Percentiles rank a stretch among this genome's conserved stretches.
phyloP scores from a whole-genome alignment of 2,888 invertebrate genomes.

The Hoplodrina blanda region DNA sequence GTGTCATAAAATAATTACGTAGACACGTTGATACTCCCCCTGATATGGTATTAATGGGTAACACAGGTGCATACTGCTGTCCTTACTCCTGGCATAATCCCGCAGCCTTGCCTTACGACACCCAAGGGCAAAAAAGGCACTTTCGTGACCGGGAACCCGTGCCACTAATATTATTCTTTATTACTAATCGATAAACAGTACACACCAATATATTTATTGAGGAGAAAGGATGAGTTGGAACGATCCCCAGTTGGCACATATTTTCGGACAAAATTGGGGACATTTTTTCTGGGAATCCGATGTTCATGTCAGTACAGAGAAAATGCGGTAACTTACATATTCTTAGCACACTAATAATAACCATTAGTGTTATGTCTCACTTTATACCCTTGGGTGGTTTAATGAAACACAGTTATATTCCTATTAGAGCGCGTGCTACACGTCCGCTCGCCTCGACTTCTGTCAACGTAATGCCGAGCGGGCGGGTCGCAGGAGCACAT shows the following conservation, averaged over 20 bases:
- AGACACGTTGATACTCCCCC: slow-evolving; percentile 24
- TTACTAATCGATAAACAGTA: slow-evolving; percentile 50
- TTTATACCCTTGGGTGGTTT: too few relatives aligned
- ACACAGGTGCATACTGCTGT: slow-evolving; percentile 47
- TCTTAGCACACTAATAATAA: not conserved
- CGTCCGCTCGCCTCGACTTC: too few relatives aligned
- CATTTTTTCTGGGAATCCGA: slow-evolving; percentile 24
- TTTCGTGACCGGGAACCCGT: slow-evolving; percentile 27
- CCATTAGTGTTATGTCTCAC: too few relatives aligned
- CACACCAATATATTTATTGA: slow-evolving; percentile 40
- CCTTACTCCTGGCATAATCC: slow-evolving; percentile 47
- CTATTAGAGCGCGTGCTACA: too few relatives aligned
- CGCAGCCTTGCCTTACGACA: slow-evolving; percentile 31
- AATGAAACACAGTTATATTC: too few relatives aligned
- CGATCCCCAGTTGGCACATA: slow-evolving; percentile 35
- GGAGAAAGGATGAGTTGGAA: slow-evolving; percentile 27
- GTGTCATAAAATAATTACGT: slow-evolving; percentile 27
- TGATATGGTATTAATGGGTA: slow-evolving; percentile 38
- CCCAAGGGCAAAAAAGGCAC: slow-evolving; percentile 49
- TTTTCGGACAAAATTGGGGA: slow-evolving; percentile 35
- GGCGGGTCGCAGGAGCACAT: too few relatives aligned
- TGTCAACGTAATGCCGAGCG: too few relatives aligned
- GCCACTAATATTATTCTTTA: slow-evolving; percentile 53
- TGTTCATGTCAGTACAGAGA: not conserved
- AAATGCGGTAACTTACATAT: not conserved